Evolutionary conservation across 1,140 invertebrate genomes (phyloP).

Genomic region (Cheumatopsyche charites): DNA sequence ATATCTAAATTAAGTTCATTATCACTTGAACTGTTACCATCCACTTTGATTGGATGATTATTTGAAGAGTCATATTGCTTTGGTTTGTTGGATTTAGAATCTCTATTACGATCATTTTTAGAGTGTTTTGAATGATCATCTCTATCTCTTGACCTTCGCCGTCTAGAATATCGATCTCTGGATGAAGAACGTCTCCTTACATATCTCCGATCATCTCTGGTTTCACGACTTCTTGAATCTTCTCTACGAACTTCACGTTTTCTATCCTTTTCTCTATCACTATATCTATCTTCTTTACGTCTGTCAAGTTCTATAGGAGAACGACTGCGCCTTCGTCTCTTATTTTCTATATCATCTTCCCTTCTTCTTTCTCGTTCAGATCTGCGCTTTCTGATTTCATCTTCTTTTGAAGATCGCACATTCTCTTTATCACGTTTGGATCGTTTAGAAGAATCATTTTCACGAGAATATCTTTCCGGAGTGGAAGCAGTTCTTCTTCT

Average conservation of each 20-base stretch:
- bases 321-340: constrained; percentile 50
- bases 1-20: constrained; percentile 71
- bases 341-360: constrained; percentile 47
- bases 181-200: constrained; percentile 50
- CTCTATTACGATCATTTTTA: constrained; percentile 43
- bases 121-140: constrained; percentile 41
- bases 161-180: constrained; percentile 43
- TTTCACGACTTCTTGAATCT: constrained; percentile 5
- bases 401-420: constrained; percentile 56
- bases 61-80: constrained; percentile 75
- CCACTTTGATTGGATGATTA: constrained; percentile 63
- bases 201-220: constrained; percentile 49
- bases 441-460: constrained; percentile 35
- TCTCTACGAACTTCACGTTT: constrained; percentile 49
- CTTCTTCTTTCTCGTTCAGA: constrained; percentile 50
- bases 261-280: constrained; percentile 49
- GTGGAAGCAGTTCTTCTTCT: constrained; percentile 4
- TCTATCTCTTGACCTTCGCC: constrained; percentile 43
- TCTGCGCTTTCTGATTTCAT: constrained; percentile 49
- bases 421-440: constrained; percentile 52
- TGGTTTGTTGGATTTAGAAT: constrained; percentile 41
- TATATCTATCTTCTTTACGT: constrained; percentile 43
- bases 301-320: constrained; percentile 41
- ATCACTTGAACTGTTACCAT: constrained; percentile 62
- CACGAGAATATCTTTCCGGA: neutral